Conservation (phyloP, 2,113 vertebrate genomes). For the Mustela lutreola region DNA sequence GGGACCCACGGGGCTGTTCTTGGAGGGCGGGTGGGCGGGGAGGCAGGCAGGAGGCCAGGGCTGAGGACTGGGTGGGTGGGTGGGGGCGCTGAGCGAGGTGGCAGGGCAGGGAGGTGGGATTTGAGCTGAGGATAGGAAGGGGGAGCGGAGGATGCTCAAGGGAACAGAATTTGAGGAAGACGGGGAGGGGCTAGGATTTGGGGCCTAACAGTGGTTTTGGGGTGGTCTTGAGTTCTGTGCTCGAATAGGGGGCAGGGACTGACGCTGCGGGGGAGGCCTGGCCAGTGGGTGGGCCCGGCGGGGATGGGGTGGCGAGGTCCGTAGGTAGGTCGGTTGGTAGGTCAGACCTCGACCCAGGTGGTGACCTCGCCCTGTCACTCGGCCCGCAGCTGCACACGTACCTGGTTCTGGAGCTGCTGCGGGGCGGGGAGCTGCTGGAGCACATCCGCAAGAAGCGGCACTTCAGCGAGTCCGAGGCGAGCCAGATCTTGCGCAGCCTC, state of each 20-base stretch:
- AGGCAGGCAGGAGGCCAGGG: neutral
- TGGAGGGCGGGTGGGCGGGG: neutral
- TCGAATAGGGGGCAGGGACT: too few relatives aligned
- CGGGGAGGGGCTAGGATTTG: too few relatives aligned
- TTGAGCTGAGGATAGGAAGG: neutral
- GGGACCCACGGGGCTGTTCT: accelerated
- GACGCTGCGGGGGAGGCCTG: neutral
- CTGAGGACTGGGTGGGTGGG: neutral
- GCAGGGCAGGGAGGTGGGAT: neutral
- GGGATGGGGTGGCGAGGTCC: neutral
- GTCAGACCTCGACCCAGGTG: neutral
- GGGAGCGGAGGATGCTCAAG: neutral
- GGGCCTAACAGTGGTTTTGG: neutral
- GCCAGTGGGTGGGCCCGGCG: too few relatives aligned
- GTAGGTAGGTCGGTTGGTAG: neutral
- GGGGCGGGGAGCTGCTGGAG: constrained; percentile 94
- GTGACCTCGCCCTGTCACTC: neutral
- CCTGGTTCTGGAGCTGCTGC: constrained; percentile 94
- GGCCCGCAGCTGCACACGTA: constrained; percentile 92
- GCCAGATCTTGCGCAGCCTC: constrained; percentile 93
- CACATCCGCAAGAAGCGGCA: constrained; percentile 94
- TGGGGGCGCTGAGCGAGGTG: neutral
- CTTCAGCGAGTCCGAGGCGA: constrained; percentile 95
- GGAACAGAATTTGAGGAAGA: neutral
- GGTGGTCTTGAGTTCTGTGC: neutral